Conservation (phyloP, 2,888 invertebrate genomes). For the Itoplectis maculator region DNA sequence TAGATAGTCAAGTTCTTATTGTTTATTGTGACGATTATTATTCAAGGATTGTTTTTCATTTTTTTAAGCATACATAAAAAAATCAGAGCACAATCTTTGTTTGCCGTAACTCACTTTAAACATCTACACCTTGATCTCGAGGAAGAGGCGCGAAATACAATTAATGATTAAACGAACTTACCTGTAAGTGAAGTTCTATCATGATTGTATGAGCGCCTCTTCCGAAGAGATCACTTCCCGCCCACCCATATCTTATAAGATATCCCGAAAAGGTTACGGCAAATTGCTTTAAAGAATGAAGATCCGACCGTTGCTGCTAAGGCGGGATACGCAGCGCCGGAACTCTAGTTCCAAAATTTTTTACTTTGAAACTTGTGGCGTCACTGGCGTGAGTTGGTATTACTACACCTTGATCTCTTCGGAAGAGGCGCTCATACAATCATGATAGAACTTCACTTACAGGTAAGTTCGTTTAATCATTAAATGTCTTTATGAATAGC, state of each 20-base stretch:
- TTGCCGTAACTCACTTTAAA: slow-evolving; percentile 44
- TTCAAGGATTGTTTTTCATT: neutral
- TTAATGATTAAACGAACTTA: slow-evolving; percentile 63
- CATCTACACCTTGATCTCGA: slow-evolving; percentile 60
- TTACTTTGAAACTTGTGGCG: slow-evolving; percentile 8
- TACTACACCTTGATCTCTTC: too few relatives aligned
- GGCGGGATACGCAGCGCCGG: neutral
- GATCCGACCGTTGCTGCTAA: neutral
- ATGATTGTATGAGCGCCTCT: slow-evolving; percentile 53
- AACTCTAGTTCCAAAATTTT: neutral
- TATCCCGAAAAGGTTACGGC: slow-evolving; percentile 19
- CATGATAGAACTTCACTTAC: too few relatives aligned
- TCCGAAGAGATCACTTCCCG: slow-evolving; percentile 57
- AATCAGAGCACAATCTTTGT: neutral
- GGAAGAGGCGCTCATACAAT: too few relatives aligned
- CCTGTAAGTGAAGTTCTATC: slow-evolving; percentile 47
- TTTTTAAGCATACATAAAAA: neutral
- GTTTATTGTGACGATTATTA: neutral
- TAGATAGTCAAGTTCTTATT: neutral
- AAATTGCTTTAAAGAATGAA: slow-evolving; percentile 9
- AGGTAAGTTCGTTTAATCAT: too few relatives aligned
- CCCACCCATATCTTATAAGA: slow-evolving; percentile 8
- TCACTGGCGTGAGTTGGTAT: slow-evolving; percentile 1
- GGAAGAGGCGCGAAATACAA: slow-evolving; percentile 61
- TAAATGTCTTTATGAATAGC: too few relatives aligned